phyloP scores from a whole-genome alignment of 2,113 vertebrate genomes.

The Peucedramus taeniatus region DNA sequence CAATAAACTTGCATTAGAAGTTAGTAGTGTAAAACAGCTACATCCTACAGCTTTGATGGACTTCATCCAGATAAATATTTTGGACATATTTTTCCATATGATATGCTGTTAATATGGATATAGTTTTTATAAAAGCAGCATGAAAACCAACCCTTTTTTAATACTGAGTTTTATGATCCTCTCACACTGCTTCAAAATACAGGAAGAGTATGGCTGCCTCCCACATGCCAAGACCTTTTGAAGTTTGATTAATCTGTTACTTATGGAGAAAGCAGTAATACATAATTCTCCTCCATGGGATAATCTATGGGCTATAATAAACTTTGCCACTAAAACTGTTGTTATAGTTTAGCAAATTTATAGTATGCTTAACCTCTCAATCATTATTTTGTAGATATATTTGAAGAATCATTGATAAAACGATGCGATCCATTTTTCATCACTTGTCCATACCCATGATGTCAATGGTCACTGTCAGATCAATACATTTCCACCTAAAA shows the following conservation, averaged over 20 bases:
- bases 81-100: not conserved
- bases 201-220: not conserved
- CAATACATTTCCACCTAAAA: not conserved
- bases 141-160: not conserved
- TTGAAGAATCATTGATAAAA: not conserved
- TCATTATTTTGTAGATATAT: not conserved
- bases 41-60: accelerated
- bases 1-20: not conserved
- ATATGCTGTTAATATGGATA: not conserved
- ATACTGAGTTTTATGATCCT: not conserved
- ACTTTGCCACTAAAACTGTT: not conserved
- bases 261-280: not conserved
- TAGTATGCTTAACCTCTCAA: not conserved
- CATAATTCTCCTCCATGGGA: not conserved
- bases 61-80: not conserved
- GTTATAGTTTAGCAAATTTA: not conserved
- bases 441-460: not conserved
- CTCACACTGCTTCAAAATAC: not conserved
- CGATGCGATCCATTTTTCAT: accelerated
- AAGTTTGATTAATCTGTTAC: not conserved
- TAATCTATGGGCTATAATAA: not conserved
- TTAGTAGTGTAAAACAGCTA: not conserved
- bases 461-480: too few species aligned
- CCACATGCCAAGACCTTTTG: not conserved
- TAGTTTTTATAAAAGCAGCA: not conserved